Evolutionary conservation across 2,888 invertebrate genomes (phyloP).

Genomic region (Drosophila picticornis): DNA sequence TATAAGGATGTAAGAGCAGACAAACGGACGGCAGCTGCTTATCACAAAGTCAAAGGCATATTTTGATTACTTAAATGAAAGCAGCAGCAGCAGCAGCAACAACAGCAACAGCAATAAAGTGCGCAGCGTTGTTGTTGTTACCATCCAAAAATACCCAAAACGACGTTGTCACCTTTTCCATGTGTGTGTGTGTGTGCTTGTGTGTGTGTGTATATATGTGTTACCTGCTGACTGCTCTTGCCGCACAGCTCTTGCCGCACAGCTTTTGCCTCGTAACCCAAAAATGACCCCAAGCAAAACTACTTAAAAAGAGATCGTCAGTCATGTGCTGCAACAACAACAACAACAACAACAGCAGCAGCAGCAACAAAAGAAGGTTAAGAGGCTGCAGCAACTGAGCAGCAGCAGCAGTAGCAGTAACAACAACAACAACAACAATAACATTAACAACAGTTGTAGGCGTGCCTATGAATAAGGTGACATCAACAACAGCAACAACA

Average conservation of each 20-base stretch:
- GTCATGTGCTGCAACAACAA: conserved; percentile 38
- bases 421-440: conserved; percentile 46
- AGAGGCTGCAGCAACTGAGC: conserved; percentile 15
- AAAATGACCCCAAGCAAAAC: conserved; percentile 72
- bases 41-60: conserved; percentile 79
- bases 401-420: conserved; percentile 9
- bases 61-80: conserved; percentile 81
- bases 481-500: conserved; percentile 52
- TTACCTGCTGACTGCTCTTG: conserved; percentile 21
- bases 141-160: conserved; percentile 47
- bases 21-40: conserved; percentile 64
- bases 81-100: conserved; percentile 40
- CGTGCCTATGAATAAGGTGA: conserved; percentile 61
- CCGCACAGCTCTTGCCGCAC: conserved; percentile 16
- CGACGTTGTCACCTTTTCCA: conserved; percentile 71
- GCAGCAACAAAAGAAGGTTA: conserved; percentile 9
- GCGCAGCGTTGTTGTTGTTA: conserved; percentile 39
- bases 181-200: background rate
- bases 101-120: conserved; percentile 38
- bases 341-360: conserved; percentile 17
- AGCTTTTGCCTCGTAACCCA: conserved; percentile 48
- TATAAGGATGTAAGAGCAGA: conserved; percentile 17
- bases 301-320: conserved; percentile 79
- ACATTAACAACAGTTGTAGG: conserved; percentile 41
- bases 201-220: conserved; percentile 10